A percentile compares a stretch with the other conserved stretches of the same genome.
Conservation (phyloP, 2,888 invertebrate species). For the Eremobia ochroleuca region DNA sequence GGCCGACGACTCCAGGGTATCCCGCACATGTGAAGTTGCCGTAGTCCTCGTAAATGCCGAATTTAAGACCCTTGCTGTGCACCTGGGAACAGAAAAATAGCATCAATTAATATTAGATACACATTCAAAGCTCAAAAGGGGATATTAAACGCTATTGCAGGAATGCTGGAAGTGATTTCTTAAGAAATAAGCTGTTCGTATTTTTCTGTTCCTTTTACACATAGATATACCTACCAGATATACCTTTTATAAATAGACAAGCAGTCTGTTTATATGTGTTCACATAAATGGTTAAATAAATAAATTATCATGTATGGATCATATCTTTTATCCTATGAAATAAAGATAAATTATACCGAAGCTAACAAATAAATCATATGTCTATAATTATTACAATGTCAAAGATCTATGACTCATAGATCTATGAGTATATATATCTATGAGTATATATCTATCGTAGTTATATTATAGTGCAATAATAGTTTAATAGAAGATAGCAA, state of each 20-base stretch:
- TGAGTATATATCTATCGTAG: no score
- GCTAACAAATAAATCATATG: not conserved
- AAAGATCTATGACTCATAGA: not conserved
- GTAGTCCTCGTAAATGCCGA: conserved; percentile 99
- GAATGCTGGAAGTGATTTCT: not conserved
- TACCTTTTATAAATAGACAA: no score
- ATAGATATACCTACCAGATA: no score
- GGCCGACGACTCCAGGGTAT: conserved; percentile 97
- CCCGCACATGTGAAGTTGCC: conserved; percentile 99
- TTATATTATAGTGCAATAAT: not conserved
- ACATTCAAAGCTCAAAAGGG: not conserved
- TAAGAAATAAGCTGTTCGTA: not conserved
- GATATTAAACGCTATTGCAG: not conserved
- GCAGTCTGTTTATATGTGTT: not conserved
- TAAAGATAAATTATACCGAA: not conserved
- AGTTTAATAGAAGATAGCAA: not conserved
- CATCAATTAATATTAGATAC: not conserved
- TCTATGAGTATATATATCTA: no score
- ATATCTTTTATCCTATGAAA: not conserved
- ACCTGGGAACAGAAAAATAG: conserved; percentile 91
- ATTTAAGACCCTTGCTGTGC: conserved; percentile 97
- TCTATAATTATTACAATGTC: not conserved
- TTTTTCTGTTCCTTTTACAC: not conserved
- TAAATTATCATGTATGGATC: not conserved
- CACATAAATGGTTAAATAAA: not conserved